phyloP scores from a whole-genome alignment of 2,113 vertebrate genomes.

The Lamprologus lemairii region DNA sequence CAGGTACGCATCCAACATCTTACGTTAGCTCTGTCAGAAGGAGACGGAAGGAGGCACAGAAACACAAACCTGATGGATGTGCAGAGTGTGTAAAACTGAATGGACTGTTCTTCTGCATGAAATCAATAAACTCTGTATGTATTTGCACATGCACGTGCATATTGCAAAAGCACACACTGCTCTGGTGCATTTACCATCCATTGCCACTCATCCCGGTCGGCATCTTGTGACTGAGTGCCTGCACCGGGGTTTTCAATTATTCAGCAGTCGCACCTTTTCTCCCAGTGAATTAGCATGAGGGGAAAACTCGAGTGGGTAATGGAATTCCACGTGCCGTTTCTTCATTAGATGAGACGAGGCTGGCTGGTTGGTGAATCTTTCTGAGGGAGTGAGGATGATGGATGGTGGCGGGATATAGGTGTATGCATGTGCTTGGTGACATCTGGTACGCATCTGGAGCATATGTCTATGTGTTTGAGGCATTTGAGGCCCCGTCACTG shows the following conservation, averaged over 20 bases:
- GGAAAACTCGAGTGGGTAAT: conserved; percentile 28
- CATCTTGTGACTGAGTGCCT: conserved; percentile 6
- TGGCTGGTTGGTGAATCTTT: not conserved
- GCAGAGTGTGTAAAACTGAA: not conserved
- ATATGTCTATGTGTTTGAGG: not conserved
- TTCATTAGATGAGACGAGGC: not conserved
- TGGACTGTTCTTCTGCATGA: not conserved
- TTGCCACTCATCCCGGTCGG: not conserved
- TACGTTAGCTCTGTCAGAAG: conserved; percentile 51
- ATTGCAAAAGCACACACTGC: not conserved
- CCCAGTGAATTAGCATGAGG: conserved; percentile 19
- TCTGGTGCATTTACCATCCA: not conserved
- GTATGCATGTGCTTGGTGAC: not conserved
- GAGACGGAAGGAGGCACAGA: not conserved
- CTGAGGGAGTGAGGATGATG: not conserved
- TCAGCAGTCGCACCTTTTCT: not conserved
- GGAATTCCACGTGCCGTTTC: not conserved
- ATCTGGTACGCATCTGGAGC: not conserved
- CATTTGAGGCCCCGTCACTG: not conserved
- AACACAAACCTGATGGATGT: not conserved
- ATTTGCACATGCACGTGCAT: not conserved
- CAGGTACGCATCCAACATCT: conserved; percentile 61
- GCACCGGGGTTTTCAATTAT: conserved; percentile 53
- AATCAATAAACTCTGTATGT: not conserved
- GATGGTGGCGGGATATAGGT: not conserved